phyloP scores from a whole-genome alignment of 2,113 vertebrate genomes.

The Cranoglanis bouderius region DNA sequence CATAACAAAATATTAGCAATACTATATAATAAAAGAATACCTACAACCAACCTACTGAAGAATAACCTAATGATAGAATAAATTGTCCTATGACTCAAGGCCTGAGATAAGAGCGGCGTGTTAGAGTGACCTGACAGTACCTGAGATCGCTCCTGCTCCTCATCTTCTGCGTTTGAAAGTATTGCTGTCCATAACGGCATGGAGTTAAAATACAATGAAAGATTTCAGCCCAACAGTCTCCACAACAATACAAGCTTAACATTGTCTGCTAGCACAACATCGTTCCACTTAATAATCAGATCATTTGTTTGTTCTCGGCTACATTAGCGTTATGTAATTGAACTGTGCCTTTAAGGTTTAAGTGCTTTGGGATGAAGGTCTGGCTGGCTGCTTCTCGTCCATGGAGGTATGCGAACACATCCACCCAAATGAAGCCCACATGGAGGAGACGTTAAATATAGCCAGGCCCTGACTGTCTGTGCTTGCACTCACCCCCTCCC shows the following conservation, averaged over 20 bases:
- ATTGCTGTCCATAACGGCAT: background rate
- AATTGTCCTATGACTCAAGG: background rate
- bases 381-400: constrained; percentile 56
- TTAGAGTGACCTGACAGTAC: background rate
- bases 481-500: constrained; percentile 32
- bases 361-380: constrained; percentile 27
- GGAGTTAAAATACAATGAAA: background rate
- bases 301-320: background rate
- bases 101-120: background rate
- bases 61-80: background rate
- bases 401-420: constrained; percentile 62
- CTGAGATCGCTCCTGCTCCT: background rate
- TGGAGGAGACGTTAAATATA: constrained; percentile 75
- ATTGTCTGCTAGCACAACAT: background rate
- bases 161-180: background rate
- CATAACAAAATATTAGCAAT: background rate
- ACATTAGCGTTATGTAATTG: background rate
- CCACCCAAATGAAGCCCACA: constrained; percentile 71
- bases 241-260: background rate
- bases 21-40: background rate
- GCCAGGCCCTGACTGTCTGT: constrained; percentile 55
- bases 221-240: background rate
- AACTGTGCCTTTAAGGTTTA: constrained; percentile 47
- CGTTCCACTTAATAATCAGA: background rate
- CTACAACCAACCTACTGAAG: background rate